These are phyloP conservation scores for Protobothrops flavoviridis DNA, from an alignment of 2,113 vertebrate species.

Conservation along the genomic window DNA sequence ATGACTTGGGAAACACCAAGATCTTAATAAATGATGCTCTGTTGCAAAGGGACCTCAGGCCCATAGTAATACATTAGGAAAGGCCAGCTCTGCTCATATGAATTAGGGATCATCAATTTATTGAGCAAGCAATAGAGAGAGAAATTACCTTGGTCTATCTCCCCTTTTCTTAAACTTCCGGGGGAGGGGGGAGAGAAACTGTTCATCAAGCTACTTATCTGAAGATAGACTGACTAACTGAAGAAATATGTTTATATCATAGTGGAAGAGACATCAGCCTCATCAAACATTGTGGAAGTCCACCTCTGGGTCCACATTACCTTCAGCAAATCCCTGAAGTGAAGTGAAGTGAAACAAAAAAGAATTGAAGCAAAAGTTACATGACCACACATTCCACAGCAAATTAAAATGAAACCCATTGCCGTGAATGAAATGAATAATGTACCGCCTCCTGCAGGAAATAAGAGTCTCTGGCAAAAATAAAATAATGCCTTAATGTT, in stretches of 20 bases:
- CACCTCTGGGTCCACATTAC: neutral
- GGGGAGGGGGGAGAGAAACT: neutral
- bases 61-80: neutral
- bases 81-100: neutral
- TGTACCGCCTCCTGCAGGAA: neutral
- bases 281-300: neutral
- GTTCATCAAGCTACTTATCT: neutral
- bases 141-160: neutral
- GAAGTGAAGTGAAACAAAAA: neutral
- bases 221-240: neutral
- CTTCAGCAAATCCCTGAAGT: neutral
- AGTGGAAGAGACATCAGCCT: neutral
- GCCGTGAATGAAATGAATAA: neutral
- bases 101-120: neutral
- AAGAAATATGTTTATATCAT: neutral
- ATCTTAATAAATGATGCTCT: neutral
- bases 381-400: neutral
- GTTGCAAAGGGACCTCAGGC: neutral
- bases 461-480: slow-evolving; percentile 13
- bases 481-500: neutral
- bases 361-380: neutral
- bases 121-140: neutral
- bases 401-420: neutral
- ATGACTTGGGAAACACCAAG: neutral
- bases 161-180: neutral